phyloP scores from a whole-genome alignment of 1,140 invertebrate genomes.

The Anastatus disparis region DNA sequence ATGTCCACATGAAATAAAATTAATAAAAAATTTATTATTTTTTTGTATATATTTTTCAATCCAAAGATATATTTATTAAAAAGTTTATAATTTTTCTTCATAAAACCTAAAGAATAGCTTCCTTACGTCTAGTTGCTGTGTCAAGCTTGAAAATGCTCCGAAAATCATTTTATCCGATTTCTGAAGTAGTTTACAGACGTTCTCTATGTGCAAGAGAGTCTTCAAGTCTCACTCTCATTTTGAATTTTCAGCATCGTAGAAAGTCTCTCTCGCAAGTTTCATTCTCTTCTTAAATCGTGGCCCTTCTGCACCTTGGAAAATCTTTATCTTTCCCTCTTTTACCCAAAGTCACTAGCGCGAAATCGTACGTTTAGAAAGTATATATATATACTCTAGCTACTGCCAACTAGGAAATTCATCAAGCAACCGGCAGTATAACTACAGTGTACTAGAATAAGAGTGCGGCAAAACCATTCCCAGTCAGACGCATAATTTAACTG shows the following conservation, averaged over 20 bases:
- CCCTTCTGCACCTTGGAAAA: constrained; percentile 4
- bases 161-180: constrained; percentile 15
- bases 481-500: constrained; percentile 38
- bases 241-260: constrained; percentile 9
- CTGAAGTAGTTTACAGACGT: not conserved
- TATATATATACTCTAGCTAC: too few relatives aligned
- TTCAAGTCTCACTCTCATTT: not conserved
- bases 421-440: constrained; percentile 7
- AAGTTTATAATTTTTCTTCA: too few relatives aligned
- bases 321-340: not conserved
- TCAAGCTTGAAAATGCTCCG: too few relatives aligned
- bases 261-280: too few relatives aligned
- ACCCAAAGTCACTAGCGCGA: constrained; percentile 2
- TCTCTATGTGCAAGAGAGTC: too few relatives aligned
- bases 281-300: not conserved
- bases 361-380: not conserved
- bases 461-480: constrained; percentile 26
- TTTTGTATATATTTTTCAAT: too few relatives aligned
- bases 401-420: constrained; percentile 35
- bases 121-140: not conserved
- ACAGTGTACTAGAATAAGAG: not conserved
- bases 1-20: too few relatives aligned
- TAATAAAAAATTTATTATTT: too few relatives aligned
- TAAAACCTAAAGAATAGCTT: too few relatives aligned
- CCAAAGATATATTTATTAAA: too few relatives aligned